Base-by-base conservation (phyloP, 2,888 invertebrate genomes). In the Thymelicus acteon region DNA sequence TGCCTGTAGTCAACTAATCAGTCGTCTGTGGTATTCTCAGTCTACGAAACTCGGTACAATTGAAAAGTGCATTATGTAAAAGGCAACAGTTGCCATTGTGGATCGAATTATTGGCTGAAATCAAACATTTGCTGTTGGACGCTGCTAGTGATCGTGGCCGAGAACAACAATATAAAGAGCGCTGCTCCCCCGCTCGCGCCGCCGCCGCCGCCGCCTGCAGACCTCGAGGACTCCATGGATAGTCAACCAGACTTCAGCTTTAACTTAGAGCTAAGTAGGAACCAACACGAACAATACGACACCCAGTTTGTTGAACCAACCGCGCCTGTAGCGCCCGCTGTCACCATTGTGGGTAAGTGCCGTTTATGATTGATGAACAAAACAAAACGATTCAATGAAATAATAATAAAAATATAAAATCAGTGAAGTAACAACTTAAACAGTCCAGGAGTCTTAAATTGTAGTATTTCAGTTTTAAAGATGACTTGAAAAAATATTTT, bases 221-320 rank as follows among this genome's bases (percentile, higher is more conserved):
- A 83, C 74, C 80, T 85, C 74, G 83, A 79, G 13, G 88, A 89
- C 78, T 89, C 84, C 71, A 84, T 87, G 85, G 91, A 91, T 79
- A 86, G 86, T 81, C 89, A 89, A 75, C 87, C 87, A 0, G 92
- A 93, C 89, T 90, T 92, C 80, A 94, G 94, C 78, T 97, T 97
- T 88, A 95, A 96, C 77, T 95, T 97, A 92, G 96, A 95, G 86
- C 93, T 97, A 75, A 95, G 95, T 77, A 95, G 95, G 83, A 95
- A 95, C 83, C 96, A 97, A 84, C 96, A 96, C 67, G 94, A 96
- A 76, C 96, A 96, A 76, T 97, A 97, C 81, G 96, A 95, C 65
- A 94, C 95, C 66, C 97, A 97, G 87, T 97, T 97, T 82, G 74
- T 74, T 62, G 78, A 75, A 37, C 72, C 75, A 48, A 65, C 75